Evolutionary conservation across 2,888 invertebrate genomes (phyloP).

Genomic region (Melieria crassipennis): DNA sequence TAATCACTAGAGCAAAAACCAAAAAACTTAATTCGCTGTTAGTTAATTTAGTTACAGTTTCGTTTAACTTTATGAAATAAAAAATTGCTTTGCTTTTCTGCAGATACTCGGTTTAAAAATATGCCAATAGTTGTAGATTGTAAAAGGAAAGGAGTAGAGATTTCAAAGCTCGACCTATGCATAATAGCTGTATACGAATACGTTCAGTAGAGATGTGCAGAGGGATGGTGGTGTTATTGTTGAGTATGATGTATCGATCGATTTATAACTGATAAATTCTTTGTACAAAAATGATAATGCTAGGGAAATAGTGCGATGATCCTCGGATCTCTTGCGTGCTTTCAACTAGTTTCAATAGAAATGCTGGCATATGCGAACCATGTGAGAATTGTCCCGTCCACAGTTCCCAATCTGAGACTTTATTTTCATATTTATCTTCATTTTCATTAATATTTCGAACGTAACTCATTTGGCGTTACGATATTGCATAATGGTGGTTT

Average conservation of each 20-base stretch:
- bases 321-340: neutral
- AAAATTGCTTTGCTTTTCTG: neutral
- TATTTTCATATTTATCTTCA: conserved; percentile 40
- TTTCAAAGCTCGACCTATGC: conserved; percentile 1
- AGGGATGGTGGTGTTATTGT: neutral
- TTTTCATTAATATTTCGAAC: neutral
- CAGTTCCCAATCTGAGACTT: conserved; percentile 80
- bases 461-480: no score
- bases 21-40: conserved; percentile 50
- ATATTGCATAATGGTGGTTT: no score
- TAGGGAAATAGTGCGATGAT: neutral
- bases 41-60: conserved; percentile 59
- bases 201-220: neutral
- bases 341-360: neutral
- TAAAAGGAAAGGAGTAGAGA: conserved; percentile 15
- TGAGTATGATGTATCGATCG: no score
- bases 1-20: conserved; percentile 56
- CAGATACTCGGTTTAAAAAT: neutral
- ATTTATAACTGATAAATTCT: neutral
- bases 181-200: neutral
- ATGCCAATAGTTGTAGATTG: conserved; percentile 7
- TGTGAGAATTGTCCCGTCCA: conserved; percentile 81
- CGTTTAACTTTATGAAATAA: neutral
- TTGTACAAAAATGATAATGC: neutral
- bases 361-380: conserved; percentile 65